Evolutionary conservation across 2,113 vertebrate genomes (phyloP), one percentile per base, ranked within the genome.

Genomic region (Puma concolor): DNA sequence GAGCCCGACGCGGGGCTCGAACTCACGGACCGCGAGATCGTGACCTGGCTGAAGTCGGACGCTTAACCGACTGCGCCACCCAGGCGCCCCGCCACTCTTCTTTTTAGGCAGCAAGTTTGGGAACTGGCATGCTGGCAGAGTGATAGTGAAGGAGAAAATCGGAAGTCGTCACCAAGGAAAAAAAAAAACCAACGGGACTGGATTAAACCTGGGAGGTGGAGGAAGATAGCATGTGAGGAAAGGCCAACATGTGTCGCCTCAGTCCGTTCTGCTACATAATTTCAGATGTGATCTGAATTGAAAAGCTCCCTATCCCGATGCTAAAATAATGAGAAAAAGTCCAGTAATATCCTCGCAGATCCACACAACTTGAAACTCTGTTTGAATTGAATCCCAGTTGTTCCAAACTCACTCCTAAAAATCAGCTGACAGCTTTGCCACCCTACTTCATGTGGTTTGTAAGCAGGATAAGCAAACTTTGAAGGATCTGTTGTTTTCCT

Each of bases 401-500:
- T 69, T 95, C 79, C 60, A 86, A 96, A 87, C 83, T 80, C 54
- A 83, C 44, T 79, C 72, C 92, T 95, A 33, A 91, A 86, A 92
- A 63, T 17, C 72, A 21, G 76, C 66, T 3, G 80, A 82, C 95
- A 95, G 90, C 80, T 79, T 88, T 23, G 33, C 76, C 6, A 13
- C 36, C 74, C 88, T n/a, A 4, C 60, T 88, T 69, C 5, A 2
- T 12, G 85, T 15, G 31, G 71, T 67, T n/a, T 31, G 23, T 33
- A 50, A 95, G 94, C 95, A 93, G 89, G 82, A 80, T 82, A 83
- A 96, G 95, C 87, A 95, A 95, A 97, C 57, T 80, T 81, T 36
- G 90, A 8, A 21, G 95, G 96, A 97, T 95, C 95, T 96, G 96
- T 85, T 97, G 83, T 97, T 91, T 96, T 94, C 96, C 94, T 67